Percentiles rank a stretch among this genome's conserved stretches.
phyloP scores from a whole-genome alignment of 2,797 vertebrate species.

The Notamacropus eugenii region DNA sequence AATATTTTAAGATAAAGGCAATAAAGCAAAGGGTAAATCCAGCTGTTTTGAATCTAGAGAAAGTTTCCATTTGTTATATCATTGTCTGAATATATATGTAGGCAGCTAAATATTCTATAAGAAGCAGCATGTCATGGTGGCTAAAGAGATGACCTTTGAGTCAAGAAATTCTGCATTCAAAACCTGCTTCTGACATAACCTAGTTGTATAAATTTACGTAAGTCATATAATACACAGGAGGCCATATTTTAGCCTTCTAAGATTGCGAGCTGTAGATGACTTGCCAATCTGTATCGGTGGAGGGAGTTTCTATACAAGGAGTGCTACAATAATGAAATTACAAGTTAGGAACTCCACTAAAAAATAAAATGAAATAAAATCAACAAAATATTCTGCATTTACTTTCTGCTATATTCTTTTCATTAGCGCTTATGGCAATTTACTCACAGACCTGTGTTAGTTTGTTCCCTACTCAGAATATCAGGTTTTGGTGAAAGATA shows the following conservation, averaged over 20 bases:
- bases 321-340: not conserved
- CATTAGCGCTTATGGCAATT: not conserved
- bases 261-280: not conserved
- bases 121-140: not conserved
- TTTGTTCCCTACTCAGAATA: not conserved
- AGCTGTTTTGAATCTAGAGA: not conserved
- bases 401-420: not conserved
- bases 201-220: not conserved
- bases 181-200: not conserved
- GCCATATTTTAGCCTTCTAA: not conserved
- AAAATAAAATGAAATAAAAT: not conserved
- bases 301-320: not conserved
- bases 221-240: not conserved
- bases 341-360: not conserved
- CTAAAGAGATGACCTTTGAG: not conserved
- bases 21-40: not conserved
- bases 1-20: not conserved
- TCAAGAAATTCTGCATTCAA: not conserved
- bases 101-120: not conserved
- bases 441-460: not conserved
- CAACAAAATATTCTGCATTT: not conserved
- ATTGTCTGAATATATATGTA: not conserved
- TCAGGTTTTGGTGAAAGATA: too few relatives aligned
- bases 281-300: not conserved
- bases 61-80: not conserved